A percentile compares a stretch with the other conserved stretches of the same genome.
phyloP scores from a whole-genome alignment of 30 jellyfish, hydroid and myxozoan genomes.

The Pelagia noctiluca region DNA sequence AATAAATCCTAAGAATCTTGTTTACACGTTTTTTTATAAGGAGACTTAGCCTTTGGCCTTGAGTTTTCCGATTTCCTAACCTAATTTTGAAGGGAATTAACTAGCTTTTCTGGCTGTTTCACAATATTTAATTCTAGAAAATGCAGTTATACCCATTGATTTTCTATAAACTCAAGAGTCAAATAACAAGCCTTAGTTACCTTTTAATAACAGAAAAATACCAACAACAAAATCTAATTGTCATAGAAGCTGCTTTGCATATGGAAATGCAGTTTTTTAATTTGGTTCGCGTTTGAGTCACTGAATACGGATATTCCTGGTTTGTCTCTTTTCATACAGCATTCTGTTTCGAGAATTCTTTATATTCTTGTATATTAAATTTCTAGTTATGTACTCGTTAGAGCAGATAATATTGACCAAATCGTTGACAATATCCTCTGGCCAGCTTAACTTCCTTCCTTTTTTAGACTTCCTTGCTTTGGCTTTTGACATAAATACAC shows the following conservation, averaged over 20 bases:
- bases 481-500: conserved; percentile 25
- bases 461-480: conserved; percentile 10
- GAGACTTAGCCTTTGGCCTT: no score
- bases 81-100: no score
- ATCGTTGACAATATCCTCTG: conserved; percentile 40
- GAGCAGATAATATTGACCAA: conserved; percentile 48
- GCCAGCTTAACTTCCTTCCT: conserved; percentile 49
- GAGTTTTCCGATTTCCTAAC: no score
- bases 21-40: no score
- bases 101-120: no score
- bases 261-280: conserved; percentile 34
- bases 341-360: conserved; percentile 28
- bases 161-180: no score
- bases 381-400: conserved; percentile 10
- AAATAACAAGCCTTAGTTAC: no score
- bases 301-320: conserved; percentile 14
- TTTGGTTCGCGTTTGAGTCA: conserved; percentile 46
- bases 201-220: no score
- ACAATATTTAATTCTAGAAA: no score
- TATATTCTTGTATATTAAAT: background rate
- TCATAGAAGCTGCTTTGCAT: conserved; percentile 64
- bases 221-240: no score
- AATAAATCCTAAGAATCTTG: no score
- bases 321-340: conserved; percentile 24
- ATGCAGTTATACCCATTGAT: no score